Base-by-base conservation (phyloP, 92 coral and sea anemone species). In the Phymanthus crucifer region DNA sequence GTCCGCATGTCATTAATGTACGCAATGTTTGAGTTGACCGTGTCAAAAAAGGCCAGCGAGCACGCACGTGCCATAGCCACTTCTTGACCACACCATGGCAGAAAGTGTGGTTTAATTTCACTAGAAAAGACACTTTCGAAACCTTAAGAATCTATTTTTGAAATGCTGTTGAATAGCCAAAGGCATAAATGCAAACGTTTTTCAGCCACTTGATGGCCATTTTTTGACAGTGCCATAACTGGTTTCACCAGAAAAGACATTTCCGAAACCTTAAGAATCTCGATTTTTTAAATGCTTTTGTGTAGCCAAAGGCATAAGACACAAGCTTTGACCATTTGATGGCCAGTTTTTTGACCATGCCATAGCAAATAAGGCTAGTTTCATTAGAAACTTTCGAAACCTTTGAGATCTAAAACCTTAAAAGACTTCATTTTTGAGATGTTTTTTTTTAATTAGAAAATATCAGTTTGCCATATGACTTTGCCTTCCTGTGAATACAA, bases 61-160 rank as follows among this genome's bases (percentile, higher is more conserved):
- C 29, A 5, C 23, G 27, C 81, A 77, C 81, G 81, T 77, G 81
- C 72, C 72, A 26, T 61, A 0, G 21, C 26, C 73, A 61, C 81
- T 66, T 64, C 13, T 77, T 64, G 68, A 17, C 57, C 37, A 69
- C 81, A 54, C 27, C 27, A 21, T 24, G n/a, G 29, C 64, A 54
- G 4, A 54, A 54, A 54, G 29, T 29, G 58, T 23, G 18, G 66
- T 16, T 50, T n/a, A 38, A 21, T 34, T 64, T 26, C 36, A 8
- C 27, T 64, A 71, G 35, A 69, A 34, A 31, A 0, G 71, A 66
- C 4, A 18, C 34, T 61, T 61, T 61, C 68, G 68, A 61, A 61
- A 61, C 33, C 68, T 61, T 27, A 61, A 24, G 27, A 61, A 0
- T n/a, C n/a, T 26, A 7, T 27, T 61, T 27, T 17, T 61, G 16